Percentiles rank a stretch among this genome's conserved stretches.
Conservation (phyloP, 2,113 vertebrate species). For the Daboia siamensis region DNA sequence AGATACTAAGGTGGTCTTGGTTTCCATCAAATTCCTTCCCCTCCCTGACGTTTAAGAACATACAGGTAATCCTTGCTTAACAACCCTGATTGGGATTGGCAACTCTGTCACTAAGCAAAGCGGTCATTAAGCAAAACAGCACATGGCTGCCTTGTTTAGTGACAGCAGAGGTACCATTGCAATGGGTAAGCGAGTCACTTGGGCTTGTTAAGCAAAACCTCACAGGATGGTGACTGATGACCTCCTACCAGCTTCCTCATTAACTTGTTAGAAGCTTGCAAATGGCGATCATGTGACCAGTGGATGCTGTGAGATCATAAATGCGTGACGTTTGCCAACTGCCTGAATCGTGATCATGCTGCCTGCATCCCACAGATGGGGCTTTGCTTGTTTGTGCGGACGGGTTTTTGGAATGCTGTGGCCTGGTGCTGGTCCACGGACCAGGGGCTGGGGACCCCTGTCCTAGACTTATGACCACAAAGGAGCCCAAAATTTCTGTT, state of each 20-base stretch:
- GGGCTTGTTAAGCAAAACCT: background rate
- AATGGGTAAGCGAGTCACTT: background rate
- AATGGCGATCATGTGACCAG: background rate
- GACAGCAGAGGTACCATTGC: background rate
- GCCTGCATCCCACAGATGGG: no score
- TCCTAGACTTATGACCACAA: background rate
- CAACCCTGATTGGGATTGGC: background rate
- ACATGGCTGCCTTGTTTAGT: background rate
- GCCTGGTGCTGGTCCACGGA: no score
- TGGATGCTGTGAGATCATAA: background rate
- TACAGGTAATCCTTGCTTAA: background rate
- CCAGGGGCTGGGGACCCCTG: no score
- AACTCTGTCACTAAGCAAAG: background rate
- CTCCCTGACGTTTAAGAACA: background rate
- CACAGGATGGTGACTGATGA: background rate
- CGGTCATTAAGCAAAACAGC: background rate
- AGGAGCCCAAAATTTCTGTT: background rate
- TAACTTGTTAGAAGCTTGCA: background rate
- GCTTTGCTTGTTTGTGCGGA: no score
- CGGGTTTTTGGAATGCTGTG: no score
- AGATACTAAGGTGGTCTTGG: background rate
- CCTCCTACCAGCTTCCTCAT: background rate
- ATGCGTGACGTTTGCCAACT: background rate
- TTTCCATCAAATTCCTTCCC: background rate
- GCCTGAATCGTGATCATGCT: background rate